phyloP scores from a whole-genome alignment of 2,888 invertebrate species.

The Protophormia terraenovae region DNA sequence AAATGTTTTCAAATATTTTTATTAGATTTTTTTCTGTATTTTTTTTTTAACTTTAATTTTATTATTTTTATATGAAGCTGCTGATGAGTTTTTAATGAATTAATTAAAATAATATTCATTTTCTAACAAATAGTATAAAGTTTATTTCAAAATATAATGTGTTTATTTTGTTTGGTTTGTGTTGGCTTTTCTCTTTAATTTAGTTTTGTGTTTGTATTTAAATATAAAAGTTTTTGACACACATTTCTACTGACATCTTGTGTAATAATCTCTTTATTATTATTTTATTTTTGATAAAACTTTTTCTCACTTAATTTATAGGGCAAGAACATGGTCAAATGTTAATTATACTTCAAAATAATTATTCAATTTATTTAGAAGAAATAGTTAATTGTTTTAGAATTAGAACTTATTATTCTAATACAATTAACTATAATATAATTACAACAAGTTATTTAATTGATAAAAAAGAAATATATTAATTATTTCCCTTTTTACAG shows the following conservation, averaged over 20 bases:
- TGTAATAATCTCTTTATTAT: slow-evolving; percentile 15
- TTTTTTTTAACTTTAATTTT: slow-evolving; percentile 20
- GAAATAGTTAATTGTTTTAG: neutral
- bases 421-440: too few relatives aligned
- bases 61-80: slow-evolving; percentile 18
- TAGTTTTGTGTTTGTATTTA: slow-evolving; percentile 11
- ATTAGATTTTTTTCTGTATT: too few relatives aligned
- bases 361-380: neutral
- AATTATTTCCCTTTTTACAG: neutral
- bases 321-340: neutral
- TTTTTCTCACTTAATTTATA: neutral
- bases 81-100: slow-evolving; percentile 64
- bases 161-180: slow-evolving; percentile 20
- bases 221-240: slow-evolving; percentile 51
- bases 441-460: neutral
- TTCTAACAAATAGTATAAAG: slow-evolving; percentile 27
- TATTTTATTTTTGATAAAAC: neutral
- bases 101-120: slow-evolving; percentile 60
- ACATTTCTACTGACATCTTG: slow-evolving; percentile 33
- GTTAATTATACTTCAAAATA: neutral
- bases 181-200: slow-evolving; percentile 3
- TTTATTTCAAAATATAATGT: slow-evolving; percentile 21
- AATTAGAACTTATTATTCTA: too few relatives aligned
- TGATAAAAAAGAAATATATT: neutral
- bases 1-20: too few relatives aligned